Evolutionary conservation across 2,113 vertebrate genomes (phyloP).

Genomic region (Heloderma charlesbogerti): DNA sequence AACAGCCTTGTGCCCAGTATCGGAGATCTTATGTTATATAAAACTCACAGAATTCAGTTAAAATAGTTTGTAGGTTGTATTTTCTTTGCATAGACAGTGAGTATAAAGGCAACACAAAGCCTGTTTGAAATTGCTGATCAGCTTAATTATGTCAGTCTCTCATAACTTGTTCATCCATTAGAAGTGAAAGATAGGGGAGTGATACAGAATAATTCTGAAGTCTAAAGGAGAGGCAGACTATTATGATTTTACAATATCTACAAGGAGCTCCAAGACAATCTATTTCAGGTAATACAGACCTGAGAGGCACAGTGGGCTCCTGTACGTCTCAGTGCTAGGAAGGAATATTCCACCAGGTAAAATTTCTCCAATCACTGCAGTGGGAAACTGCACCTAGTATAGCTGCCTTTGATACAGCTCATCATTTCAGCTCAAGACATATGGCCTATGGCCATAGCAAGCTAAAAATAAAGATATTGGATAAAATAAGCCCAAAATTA

Average conservation of each 20-base stretch:
- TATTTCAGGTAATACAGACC: background rate
- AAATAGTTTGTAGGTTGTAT: constrained; percentile 9
- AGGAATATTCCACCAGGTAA: background rate
- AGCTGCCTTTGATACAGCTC: background rate
- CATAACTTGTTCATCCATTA: background rate
- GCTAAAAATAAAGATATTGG: background rate
- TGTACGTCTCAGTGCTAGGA: background rate
- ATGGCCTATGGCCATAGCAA: background rate
- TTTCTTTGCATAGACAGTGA: constrained; percentile 49
- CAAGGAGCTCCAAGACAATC: background rate
- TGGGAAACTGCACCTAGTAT: background rate
- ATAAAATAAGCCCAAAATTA: background rate
- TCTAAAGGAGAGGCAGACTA: background rate
- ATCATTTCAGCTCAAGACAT: background rate
- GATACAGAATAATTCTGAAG: background rate
- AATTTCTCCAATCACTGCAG: background rate
- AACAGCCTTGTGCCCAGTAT: constrained; percentile 26
- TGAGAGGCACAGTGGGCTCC: background rate
- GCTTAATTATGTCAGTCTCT: background rate
- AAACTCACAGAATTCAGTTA: constrained; percentile 14
- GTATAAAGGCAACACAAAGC: constrained; percentile 29
- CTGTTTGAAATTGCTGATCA: background rate
- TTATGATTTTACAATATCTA: background rate
- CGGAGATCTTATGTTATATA: constrained; percentile 24
- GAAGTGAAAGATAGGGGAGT: background rate